Evolutionary conservation across 1,140 invertebrate species (phyloP).

Genomic region (Drosophila oshimai): DNA sequence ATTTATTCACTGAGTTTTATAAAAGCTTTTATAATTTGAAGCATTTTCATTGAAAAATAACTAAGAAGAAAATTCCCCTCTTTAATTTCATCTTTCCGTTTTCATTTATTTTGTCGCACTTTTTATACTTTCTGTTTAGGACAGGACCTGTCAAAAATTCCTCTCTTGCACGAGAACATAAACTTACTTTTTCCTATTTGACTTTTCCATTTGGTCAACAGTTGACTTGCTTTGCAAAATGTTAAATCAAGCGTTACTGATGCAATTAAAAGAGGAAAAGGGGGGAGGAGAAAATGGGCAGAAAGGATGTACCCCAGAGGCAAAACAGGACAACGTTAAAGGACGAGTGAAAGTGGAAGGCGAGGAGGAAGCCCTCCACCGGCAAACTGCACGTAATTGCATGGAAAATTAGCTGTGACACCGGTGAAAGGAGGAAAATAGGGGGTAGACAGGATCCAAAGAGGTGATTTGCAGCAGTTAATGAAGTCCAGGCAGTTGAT

Average conservation of each 20-base stretch:
- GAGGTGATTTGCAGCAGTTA: constrained; percentile 13
- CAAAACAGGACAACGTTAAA: constrained; percentile 24
- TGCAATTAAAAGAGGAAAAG: constrained; percentile 67
- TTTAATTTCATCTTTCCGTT: too few relatives aligned
- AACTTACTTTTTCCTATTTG: neutral
- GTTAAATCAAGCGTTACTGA: constrained; percentile 74
- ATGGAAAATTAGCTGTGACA: constrained; percentile 66
- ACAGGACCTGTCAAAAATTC: neutral
- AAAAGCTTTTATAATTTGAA: too few relatives aligned
- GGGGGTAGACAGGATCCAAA: neutral
- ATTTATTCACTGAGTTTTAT: too few relatives aligned
- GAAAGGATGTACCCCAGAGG: constrained; percentile 31
- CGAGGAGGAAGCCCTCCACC: neutral
- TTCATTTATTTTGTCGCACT: too few relatives aligned
- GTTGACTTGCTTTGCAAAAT: constrained; percentile 49
- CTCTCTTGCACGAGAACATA: too few relatives aligned
- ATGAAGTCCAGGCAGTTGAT: constrained; percentile 36
- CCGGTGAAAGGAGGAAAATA: neutral
- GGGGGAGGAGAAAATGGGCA: neutral
- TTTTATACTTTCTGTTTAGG: neutral
- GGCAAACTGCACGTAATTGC: constrained; percentile 54
- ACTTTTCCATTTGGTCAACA: constrained; percentile 27
- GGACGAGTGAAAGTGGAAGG: constrained; percentile 26
- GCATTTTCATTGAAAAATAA: too few relatives aligned
- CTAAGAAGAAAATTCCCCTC: too few relatives aligned